Base-by-base conservation (phyloP, 2,888 invertebrate genomes). In the Hyposoter didymator region DNA sequence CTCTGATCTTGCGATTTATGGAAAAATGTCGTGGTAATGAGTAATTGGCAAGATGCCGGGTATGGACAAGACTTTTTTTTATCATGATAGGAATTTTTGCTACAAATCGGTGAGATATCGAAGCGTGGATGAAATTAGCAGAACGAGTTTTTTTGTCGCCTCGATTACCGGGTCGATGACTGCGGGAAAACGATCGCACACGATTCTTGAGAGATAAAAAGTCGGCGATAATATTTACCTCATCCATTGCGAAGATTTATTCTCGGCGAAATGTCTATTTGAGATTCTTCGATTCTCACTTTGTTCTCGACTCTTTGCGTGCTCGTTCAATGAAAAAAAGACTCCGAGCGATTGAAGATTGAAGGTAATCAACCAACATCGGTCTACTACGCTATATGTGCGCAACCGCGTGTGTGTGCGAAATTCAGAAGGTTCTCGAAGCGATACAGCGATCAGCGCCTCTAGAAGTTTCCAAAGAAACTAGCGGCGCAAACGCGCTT, bases 381-480 rank as follows among this genome's bases (percentile, higher is more conserved):
- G 78, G 78, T 78, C 74, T 64, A 39, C 52, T 64, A 74, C 72
- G 62, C 22, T 35, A 45, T 69, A 39, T 14, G 70, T 70, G 59
- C 49, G 70, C 22, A 22, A 19, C 35, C n/a, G 69, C 66, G 64
- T 45, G 28, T 78, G 82, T 72, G 76, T 74, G 81, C 45, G 78
- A 73, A 79, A 67, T 83, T 73, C 76, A 59, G 85, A 85, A 85
- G 49, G 79, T 85, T 85, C 85, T 85, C 82, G 85, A 85, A 85
- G 75, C 64, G 5, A 55, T 17, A 79, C 12, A 35, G 67, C 17
- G 17, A 66, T 59, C 84, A 78, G 80, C 80, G 84, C 80, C 80
- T 76, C 76, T 81, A 55, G 84, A 84, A 81, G 49, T 59, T 84
- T 84, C 81, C 47, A 59, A 22, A 28, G 72, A 62, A 19, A 84